Base-by-base conservation (phyloP, 2,797 vertebrate genomes). In the Anabacerthia variegaticeps region DNA sequence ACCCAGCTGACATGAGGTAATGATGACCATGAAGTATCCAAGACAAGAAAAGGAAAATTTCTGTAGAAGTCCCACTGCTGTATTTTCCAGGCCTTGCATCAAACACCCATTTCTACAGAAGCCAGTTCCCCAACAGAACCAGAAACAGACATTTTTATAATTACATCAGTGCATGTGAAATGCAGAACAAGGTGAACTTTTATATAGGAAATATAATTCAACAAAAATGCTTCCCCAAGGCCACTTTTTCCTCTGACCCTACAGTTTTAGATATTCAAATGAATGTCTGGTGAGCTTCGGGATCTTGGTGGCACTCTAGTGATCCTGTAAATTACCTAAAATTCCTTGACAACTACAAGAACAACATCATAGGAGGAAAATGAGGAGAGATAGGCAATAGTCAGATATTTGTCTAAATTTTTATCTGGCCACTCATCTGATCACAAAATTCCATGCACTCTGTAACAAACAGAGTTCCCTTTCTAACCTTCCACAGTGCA, bases 21-120 rank as follows among this genome's bases (percentile, higher is more conserved):
- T 55, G 54, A 84, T 6, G 14, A 37, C 11, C 26, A 26, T 10
- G 19, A 0, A 2, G 21, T 48, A 55, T 30, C 23, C 30, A 44
- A 84, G 39, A 44, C 52, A 87, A 79, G 24, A 32, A 78, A 89
- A 78, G 6, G 12, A 54, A 49, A 74, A 14, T 11, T 75, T 12
- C 37, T 0, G 0, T 11, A n/a, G 11, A 78, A 84, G 19, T 71
- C 15, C 6, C n/a, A 46, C n/a, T 56, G 0, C 1, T 23, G 2
- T 34, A 37, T 65, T 66, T 73, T 61, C 37, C 69, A 82, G 41
- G 24, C 22, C 36, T 73, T 71, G 21, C 12, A 76, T 12, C 36
- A 44, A 76, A 76, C n/a, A 71, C 16, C 6, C 4, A 32, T 34
- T 51, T 46, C 44, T n/a, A 36, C 14, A 49, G 30, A 37, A 26